Percentiles rank a stretch among this genome's conserved stretches.
These are phyloP conservation scores for Lateolabrax maculatus DNA, from an alignment of 2,797 vertebrate genomes.

Conservation along the genomic window DNA sequence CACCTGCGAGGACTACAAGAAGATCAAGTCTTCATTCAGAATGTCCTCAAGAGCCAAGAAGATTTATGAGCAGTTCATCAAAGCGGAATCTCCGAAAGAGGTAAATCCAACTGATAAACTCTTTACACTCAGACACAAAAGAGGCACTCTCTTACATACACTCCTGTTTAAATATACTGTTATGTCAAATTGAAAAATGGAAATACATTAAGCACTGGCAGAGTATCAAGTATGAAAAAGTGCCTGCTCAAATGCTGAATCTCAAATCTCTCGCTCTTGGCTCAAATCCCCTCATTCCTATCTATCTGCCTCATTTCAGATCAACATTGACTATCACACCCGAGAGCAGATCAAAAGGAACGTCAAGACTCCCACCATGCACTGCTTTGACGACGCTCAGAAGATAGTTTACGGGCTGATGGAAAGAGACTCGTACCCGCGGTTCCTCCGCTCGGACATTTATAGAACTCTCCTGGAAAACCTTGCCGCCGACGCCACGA, in stretches of 20 bases:
- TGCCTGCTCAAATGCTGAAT: constrained; percentile 16
- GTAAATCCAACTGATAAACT: constrained; percentile 67
- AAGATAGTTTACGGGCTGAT: constrained; percentile 90
- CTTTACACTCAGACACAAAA: neutral
- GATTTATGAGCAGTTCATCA: constrained; percentile 90
- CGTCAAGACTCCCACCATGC: constrained; percentile 85
- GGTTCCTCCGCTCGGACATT: constrained; percentile 89
- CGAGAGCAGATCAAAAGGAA: constrained; percentile 86
- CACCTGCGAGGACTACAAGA: constrained; percentile 92
- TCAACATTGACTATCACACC: constrained; percentile 91
- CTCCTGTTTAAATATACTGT: neutral
- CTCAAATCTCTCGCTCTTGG: constrained; percentile 38
- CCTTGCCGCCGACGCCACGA: constrained; percentile 75
- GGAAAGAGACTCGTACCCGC: constrained; percentile 92
- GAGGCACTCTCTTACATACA: neutral
- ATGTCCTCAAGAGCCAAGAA: constrained; percentile 88
- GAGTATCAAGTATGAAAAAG: constrained; percentile 4
- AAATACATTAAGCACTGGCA: neutral
- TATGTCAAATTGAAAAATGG: constrained; percentile 1
- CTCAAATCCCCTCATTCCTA: constrained; percentile 58
- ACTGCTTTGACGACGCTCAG: constrained; percentile 91
- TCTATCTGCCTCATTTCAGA: constrained; percentile 82
- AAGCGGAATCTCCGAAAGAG: constrained; percentile 90
- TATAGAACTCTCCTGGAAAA: constrained; percentile 87
- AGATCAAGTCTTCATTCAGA: constrained; percentile 85